Base-by-base conservation (phyloP, 2,797 vertebrate species). In the Knipowitschia caucasica region DNA sequence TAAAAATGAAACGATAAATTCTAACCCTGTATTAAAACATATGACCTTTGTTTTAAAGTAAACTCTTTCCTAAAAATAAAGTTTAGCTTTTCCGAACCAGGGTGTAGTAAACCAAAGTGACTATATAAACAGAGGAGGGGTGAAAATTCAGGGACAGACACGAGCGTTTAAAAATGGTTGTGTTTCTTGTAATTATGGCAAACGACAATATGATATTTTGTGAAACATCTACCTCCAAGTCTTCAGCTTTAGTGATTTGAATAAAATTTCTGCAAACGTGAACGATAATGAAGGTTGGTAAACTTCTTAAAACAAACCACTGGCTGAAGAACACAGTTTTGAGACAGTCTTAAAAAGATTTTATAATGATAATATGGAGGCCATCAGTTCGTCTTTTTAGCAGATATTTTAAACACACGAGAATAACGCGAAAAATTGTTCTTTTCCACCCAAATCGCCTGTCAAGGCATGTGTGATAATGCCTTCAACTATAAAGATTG, bases 401-500 rank as follows among this genome's bases (percentile, higher is more conserved):
- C n/a, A n/a, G n/a, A n/a, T n/a, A n/a, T n/a, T n/a, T n/a, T n/a
- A n/a, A n/a, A n/a, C n/a, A n/a, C n/a, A n/a, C n/a, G n/a, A n/a
- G n/a, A n/a, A n/a, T n/a, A n/a, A n/a, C n/a, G n/a, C n/a, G n/a
- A n/a, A n/a, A n/a, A n/a, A n/a, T n/a, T 10, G 9, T 46, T 46
- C 4, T 15, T 25, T 44, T 26, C 27, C 7, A 10, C 31, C 29
- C 21, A 29, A n/a, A n/a, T n/a, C n/a, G n/a, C n/a, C n/a, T n/a
- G n/a, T n/a, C n/a, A 35, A 34, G 14, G 30, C 1, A 21, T 39
- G 50, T 24, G 7, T 23, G 45, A 45, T 66, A 65, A 59, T 68
- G 61, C 67, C 80, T 65, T 69, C 24, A 62, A 69, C 60, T 60
- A 56, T 7, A 60, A 68, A 25, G 51, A 62, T 77, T 78, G 46